These are phyloP conservation scores for Pomatostomus ruficeps DNA, from an alignment of 2,113 vertebrate species.

Conservation along the genomic window DNA sequence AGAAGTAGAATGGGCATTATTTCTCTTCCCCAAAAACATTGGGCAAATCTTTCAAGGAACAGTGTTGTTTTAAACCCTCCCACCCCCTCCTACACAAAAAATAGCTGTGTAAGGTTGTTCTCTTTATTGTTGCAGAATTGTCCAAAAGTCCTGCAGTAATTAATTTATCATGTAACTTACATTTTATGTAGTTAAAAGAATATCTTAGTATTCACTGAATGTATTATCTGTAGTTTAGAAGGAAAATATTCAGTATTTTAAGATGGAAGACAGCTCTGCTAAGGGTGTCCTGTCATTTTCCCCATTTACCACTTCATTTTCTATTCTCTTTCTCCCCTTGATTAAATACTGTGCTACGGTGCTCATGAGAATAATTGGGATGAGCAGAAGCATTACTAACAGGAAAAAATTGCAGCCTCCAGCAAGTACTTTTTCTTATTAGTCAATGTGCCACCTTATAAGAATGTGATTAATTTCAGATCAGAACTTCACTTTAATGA, in stretches of 20 bases:
- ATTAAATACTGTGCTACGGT: constrained; percentile 48
- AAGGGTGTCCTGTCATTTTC: background rate
- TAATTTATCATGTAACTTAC: constrained; percentile 16
- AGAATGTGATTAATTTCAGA: constrained; percentile 58
- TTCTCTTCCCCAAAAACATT: background rate
- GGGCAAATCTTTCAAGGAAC: background rate
- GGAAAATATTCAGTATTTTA: constrained; percentile 12
- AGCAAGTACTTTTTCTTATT: constrained; percentile 58
- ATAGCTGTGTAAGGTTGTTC: background rate
- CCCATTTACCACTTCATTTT: constrained; percentile 50
- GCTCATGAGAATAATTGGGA: constrained; percentile 60
- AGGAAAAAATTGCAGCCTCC: constrained; percentile 56
- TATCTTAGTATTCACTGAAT: background rate
- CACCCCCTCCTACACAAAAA: rapidly evolving
- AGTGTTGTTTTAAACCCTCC: background rate
- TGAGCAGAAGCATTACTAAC: constrained; percentile 64
- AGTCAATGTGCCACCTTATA: constrained; percentile 48
- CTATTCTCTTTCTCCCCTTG: constrained; percentile 42
- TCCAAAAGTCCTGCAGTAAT: background rate
- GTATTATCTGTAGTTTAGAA: background rate
- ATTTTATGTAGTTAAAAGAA: background rate
- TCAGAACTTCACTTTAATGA: constrained; percentile 41
- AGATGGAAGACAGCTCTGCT: constrained; percentile 3
- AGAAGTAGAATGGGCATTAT: background rate
- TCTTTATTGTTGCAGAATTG: constrained; percentile 9